Conservation (phyloP, 1,140 invertebrate genomes). For the Drosophila ercepeae region DNA sequence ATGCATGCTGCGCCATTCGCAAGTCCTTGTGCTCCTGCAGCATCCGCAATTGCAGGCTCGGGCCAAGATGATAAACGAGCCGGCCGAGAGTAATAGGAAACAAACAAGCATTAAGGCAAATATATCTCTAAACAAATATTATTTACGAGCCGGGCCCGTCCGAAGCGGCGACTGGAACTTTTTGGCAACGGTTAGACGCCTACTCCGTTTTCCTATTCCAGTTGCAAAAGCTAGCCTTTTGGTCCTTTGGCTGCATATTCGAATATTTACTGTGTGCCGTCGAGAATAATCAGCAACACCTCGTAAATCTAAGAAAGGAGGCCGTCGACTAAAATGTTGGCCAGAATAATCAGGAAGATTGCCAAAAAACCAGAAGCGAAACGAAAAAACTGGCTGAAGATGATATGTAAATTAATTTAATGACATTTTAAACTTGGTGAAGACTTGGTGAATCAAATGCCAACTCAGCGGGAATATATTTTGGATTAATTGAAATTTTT, state of each 20-base stretch:
- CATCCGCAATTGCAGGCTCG: conserved; percentile 45
- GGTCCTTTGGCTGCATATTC: conserved; percentile 11
- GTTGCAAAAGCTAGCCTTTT: conserved; percentile 26
- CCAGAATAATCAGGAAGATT: conserved; percentile 40
- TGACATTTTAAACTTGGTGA: neutral
- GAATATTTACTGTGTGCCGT: conserved; percentile 51
- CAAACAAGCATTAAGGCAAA: conserved; percentile 71
- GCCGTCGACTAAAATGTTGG: conserved; percentile 17
- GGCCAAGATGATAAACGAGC: conserved; percentile 66
- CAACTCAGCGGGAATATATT: neutral
- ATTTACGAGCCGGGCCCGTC: conserved; percentile 54
- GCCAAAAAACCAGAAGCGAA: conserved; percentile 18
- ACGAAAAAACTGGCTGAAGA: neutral
- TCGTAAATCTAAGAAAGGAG: conserved; percentile 56
- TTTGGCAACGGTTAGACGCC: conserved; percentile 62
- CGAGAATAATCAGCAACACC: conserved; percentile 71
- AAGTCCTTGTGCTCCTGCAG: conserved; percentile 34
- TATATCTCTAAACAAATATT: conserved; percentile 73
- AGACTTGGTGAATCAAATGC: neutral
- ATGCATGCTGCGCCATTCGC: conserved; percentile 63
- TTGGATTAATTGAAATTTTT: conserved; percentile 2
- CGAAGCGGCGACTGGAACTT: conserved; percentile 11
- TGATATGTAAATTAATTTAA: neutral
- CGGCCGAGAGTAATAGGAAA: conserved; percentile 58
- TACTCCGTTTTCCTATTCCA: conserved; percentile 31